These are phyloP conservation scores for Pseudonaja textilis DNA, from an alignment of 2,113 vertebrate genomes.

Conservation along the genomic window DNA sequence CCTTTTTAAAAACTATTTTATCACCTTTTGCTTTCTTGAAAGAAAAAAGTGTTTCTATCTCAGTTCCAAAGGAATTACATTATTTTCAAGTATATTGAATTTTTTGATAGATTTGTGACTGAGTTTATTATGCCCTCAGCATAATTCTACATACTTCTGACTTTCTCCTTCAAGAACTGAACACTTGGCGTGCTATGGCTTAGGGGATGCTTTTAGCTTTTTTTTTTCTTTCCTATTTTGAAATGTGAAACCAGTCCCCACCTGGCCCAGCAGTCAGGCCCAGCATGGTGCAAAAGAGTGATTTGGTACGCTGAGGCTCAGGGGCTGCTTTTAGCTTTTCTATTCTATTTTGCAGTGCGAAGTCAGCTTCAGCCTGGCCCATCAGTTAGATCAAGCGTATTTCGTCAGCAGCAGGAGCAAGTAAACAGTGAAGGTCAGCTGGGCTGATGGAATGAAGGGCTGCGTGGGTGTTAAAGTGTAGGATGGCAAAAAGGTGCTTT, in stretches of 20 bases:
- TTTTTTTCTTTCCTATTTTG: background rate
- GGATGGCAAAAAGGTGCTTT: background rate
- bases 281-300: background rate
- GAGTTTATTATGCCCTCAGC: background rate
- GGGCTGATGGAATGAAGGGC: background rate
- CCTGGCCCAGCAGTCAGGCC: background rate
- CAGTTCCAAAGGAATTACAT: background rate
- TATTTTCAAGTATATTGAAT: background rate
- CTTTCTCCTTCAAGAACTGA: background rate
- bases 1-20: background rate
- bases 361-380: background rate
- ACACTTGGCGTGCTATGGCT: background rate
- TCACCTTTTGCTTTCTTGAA: background rate
- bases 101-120: background rate
- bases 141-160: background rate
- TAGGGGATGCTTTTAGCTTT: background rate
- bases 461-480: background rate
- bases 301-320: background rate
- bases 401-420: background rate
- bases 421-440: background rate
- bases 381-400: background rate
- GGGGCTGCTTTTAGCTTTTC: background rate
- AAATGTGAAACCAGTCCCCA: background rate
- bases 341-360: background rate
- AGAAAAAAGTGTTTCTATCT: background rate